These are phyloP conservation scores for Phengaris alcon DNA, from an alignment of 2,888 invertebrate species.

Conservation along the genomic window DNA sequence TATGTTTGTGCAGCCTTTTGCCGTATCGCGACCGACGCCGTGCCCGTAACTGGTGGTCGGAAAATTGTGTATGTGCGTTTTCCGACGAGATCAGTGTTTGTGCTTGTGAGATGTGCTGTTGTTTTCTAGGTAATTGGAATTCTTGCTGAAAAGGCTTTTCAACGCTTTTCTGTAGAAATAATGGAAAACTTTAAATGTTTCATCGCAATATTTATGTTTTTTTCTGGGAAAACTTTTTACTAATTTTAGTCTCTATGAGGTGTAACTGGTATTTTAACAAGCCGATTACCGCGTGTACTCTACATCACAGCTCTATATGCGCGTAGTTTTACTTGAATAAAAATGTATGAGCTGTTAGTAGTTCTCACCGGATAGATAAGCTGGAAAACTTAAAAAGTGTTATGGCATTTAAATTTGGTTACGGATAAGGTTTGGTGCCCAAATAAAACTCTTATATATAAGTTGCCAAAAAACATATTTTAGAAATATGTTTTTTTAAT, in stretches of 20 bases:
- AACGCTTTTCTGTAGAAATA: constrained; percentile 32
- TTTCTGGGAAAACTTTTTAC: constrained; percentile 15
- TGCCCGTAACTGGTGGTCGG: constrained; percentile 77
- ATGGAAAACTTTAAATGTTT: constrained; percentile 13
- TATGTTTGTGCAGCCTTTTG: constrained; percentile 69
- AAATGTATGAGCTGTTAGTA: constrained; percentile 68
- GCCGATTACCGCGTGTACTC: constrained; percentile 40
- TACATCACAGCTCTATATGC: constrained; percentile 33
- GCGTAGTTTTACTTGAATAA: constrained; percentile 53
- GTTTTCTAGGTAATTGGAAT: constrained; percentile 75
- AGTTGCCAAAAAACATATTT: neutral
- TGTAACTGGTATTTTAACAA: constrained; percentile 8
- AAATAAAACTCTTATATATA: neutral
- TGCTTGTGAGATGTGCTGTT: constrained; percentile 78
- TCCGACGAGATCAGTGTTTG: constrained; percentile 76
- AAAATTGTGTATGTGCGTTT: constrained; percentile 80
- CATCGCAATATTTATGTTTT: constrained; percentile 21
- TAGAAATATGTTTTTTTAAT: neutral
- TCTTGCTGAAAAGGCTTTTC: constrained; percentile 62
- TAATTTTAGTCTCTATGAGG: neutral
- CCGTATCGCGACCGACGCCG: constrained; percentile 74
- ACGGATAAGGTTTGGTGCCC: neutral
- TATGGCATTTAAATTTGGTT: constrained; percentile 31
- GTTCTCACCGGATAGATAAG: constrained; percentile 69
- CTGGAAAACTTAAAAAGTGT: constrained; percentile 50